Conservation (phyloP, 1,140 invertebrate species). For the Mylabris phalerata region DNA sequence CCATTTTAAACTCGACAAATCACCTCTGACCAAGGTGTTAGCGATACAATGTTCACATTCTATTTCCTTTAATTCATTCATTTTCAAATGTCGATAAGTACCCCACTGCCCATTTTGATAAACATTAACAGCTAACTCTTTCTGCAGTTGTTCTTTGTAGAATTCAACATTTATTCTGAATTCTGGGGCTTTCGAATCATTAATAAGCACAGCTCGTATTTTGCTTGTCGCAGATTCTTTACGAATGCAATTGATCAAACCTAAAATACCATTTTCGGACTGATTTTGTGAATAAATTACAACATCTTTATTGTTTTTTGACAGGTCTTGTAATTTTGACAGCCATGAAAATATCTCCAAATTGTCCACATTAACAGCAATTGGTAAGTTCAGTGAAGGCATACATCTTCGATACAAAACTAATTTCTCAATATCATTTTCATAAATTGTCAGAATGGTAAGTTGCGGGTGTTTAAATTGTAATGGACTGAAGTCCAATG, state of each 20-base stretch:
- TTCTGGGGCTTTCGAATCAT: constrained; percentile 69
- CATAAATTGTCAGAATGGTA: too few relatives aligned
- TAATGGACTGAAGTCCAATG: constrained; percentile 22
- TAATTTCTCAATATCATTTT: too few relatives aligned
- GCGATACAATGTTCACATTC: too few relatives aligned
- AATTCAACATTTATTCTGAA: constrained; percentile 60
- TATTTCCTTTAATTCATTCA: too few relatives aligned
- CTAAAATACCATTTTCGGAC: constrained; percentile 67
- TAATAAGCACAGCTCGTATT: constrained; percentile 79
- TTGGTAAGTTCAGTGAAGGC: too few relatives aligned
- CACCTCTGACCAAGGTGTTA: too few relatives aligned
- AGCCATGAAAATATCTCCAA: constrained; percentile 42
- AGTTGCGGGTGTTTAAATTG: too few relatives aligned
- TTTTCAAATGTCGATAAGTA: constrained; percentile 39
- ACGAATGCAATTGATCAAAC: constrained; percentile 72
- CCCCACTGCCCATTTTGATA: constrained; percentile 56
- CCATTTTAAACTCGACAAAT: too few relatives aligned
- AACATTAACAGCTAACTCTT: constrained; percentile 63
- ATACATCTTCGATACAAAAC: too few relatives aligned
- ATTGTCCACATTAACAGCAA: too few relatives aligned
- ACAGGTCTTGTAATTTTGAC: constrained; percentile 45
- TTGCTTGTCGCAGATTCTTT: constrained; percentile 42
- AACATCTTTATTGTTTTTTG: constrained; percentile 48
- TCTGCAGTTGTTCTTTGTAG: constrained; percentile 68
- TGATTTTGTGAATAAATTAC: constrained; percentile 56